Evolutionary conservation across 2,797 vertebrate genomes (phyloP).

Genomic region (Cynodonichthys magdalenae): DNA sequence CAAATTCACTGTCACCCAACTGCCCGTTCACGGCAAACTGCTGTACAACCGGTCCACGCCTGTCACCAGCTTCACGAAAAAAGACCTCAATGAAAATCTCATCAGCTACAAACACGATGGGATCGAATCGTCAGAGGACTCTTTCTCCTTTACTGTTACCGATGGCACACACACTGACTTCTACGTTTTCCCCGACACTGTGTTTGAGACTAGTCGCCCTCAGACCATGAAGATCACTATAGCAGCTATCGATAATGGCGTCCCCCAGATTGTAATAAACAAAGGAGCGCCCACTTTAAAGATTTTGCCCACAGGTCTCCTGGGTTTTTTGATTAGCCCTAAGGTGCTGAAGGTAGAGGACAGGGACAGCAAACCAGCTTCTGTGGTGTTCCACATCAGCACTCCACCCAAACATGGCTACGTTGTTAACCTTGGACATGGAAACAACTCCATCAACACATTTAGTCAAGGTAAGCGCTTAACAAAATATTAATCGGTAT

Average conservation of each 20-base stretch:
- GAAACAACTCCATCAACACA: conserved; percentile 88
- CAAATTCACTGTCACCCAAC: conserved; percentile 87
- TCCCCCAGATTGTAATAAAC: conserved; percentile 89
- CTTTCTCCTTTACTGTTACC: conserved; percentile 92
- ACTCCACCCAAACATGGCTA: conserved; percentile 87
- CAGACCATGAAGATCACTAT: conserved; percentile 91
- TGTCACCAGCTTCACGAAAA: conserved; percentile 87
- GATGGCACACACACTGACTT: conserved; percentile 93
- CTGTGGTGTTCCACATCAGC: conserved; percentile 85
- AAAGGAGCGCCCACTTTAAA: conserved; percentile 88
- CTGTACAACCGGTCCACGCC: conserved; percentile 84
- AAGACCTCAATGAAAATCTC: conserved; percentile 94
- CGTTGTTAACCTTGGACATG: conserved; percentile 86
- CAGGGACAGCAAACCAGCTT: conserved; percentile 83
- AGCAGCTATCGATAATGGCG: conserved; percentile 83
- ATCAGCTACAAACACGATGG: conserved; percentile 95
- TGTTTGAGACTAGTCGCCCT: conserved; percentile 88
- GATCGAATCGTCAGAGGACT: conserved; percentile 86
- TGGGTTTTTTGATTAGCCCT: conserved; percentile 87
- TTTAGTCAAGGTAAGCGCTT: conserved; percentile 91
- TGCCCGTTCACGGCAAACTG: conserved; percentile 89
- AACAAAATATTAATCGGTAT: neutral
- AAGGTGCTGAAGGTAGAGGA: conserved; percentile 89
- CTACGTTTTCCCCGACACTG: conserved; percentile 92
- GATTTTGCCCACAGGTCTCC: conserved; percentile 83